Evolutionary conservation across 92 coral and sea anemone species (phyloP), one percentile per base, ranked within the genome.

Genomic region (Actinostola sp.): DNA sequence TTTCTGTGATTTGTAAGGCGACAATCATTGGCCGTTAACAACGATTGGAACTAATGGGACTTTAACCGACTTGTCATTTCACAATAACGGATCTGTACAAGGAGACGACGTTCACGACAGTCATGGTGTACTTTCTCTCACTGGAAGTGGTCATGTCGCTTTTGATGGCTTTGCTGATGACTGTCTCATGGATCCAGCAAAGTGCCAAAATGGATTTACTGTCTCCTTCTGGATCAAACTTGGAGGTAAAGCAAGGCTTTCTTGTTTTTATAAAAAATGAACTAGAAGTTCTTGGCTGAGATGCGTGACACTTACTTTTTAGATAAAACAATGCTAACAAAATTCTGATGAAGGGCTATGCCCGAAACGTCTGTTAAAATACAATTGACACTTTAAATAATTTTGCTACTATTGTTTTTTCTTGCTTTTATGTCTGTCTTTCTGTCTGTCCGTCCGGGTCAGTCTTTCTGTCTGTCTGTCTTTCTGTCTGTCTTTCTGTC

Each of bases 191-290:
- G 57, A 44, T 41, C 82, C 82, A 15, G 23, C 33, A 6, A 20
- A 67, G 68, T 85, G 90, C 25, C 7, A 26, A n/a, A 49, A 73
- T 13, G 82, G 82, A 35, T 70, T 80, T 31, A 74, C 86, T 13
- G 61, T 85, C 32, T 58, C 87, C 36, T 85, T 85, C 28, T 85
- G 90, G 90, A 27, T 85, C 50, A 79, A 75, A 55, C 58, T 68
- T 35, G 82, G 86, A 85, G 90, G 90, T 85, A 80, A 42, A 53
- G 26, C 26, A 16, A 9, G 10, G 9, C 24, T n/a, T n/a, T 38
- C 5, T 39, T 0, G 8, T 21, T 17, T 27, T 16, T 58, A n/a
- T n/a, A n/a, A n/a, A n/a, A n/a, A n/a, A n/a, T n/a, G n/a, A n/a
- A n/a, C n/a, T n/a, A n/a, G n/a, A n/a, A n/a, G n/a, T n/a, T n/a